Base-by-base conservation (phyloP, 2,113 vertebrate species). In the Maccullochella peelii region DNA sequence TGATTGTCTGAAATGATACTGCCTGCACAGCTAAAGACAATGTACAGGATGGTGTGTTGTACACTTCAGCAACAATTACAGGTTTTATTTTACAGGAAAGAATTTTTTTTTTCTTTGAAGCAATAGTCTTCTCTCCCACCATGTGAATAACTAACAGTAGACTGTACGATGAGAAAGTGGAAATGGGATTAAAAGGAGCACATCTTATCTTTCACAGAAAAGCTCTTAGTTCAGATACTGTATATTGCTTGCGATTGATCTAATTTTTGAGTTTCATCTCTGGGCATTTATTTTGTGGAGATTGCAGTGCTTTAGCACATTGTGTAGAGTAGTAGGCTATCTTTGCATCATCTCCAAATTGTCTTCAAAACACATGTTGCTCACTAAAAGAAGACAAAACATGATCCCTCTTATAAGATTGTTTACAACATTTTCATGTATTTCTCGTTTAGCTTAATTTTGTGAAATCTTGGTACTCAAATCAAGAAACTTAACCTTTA, bases 11-110 rank as follows among this genome's bases (percentile, higher is more conserved):
- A 27, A 40, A 20, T 52, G 8, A 14, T 44, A 8, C 18, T 57
- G n/a, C 5, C 38, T 30, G 55, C 25, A 52, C 10, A 70, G 11
- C 20, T 15, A 38, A 23, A 71, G 49, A 49, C 44, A 50, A 21
- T 16, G 10, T 15, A 25, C 38, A 42, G 0, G 30, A n/a, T 54
- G 20, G 12, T 5, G 2, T 38, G 49, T 23, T 70, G 18, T 54
- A n/a, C 12, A 33, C 5, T 6, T 18, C 20, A 63, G 20, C 33
- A 23, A 63, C 9, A n/a, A 38, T 62, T 47, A 9, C 5, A 44
- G n/a, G 54, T 59, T 58, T 72, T 72, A 38, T 72, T 57, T 57
- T 30, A 20, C 42, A 52, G 47, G 47, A 49, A 49, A 49, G 47
- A 25, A 58, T n/a, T n/a, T n/a, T n/a, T n/a, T n/a, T n/a, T n/a